phyloP scores from a whole-genome alignment of 2,888 invertebrate species.

The Caenorhabditis sp. region DNA sequence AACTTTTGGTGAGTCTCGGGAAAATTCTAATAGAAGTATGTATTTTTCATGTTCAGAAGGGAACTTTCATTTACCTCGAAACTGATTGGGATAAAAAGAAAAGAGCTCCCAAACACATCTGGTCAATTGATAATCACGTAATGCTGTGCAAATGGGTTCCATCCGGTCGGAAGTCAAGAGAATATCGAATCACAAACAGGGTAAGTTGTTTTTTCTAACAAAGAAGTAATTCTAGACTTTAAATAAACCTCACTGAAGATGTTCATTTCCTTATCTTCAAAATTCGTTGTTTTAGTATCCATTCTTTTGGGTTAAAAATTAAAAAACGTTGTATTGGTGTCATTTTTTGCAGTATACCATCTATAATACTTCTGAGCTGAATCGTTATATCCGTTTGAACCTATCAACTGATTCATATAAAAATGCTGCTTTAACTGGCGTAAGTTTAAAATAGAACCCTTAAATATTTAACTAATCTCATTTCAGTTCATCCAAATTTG shows the following conservation, averaged over 20 bases:
- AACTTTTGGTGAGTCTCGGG: not conserved
- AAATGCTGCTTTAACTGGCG: not conserved
- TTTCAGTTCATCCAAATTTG: not conserved
- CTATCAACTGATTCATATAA: not conserved
- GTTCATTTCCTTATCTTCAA: too few species aligned
- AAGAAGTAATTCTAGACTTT: too few species aligned
- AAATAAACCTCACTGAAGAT: too few species aligned
- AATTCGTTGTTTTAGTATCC: too few species aligned
- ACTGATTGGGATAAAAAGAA: not conserved
- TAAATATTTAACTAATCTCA: not conserved
- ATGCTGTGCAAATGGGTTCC: not conserved
- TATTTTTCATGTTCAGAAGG: not conserved
- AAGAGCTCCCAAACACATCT: not conserved
- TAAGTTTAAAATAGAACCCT: too few species aligned
- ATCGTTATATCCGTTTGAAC: constrained; percentile 9
- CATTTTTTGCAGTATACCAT: constrained; percentile 13
- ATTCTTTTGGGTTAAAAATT: too few species aligned
- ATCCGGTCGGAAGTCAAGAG: not conserved
- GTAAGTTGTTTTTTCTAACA: not conserved
- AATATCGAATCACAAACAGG: not conserved
- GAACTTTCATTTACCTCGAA: not conserved
- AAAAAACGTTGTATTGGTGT: too few species aligned
- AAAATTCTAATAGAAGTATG: too few species aligned
- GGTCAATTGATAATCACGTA: not conserved
- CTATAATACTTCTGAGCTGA: constrained; percentile 9